Conservation (phyloP, 2,888 invertebrate genomes). For the Drosophila ezoana region DNA sequence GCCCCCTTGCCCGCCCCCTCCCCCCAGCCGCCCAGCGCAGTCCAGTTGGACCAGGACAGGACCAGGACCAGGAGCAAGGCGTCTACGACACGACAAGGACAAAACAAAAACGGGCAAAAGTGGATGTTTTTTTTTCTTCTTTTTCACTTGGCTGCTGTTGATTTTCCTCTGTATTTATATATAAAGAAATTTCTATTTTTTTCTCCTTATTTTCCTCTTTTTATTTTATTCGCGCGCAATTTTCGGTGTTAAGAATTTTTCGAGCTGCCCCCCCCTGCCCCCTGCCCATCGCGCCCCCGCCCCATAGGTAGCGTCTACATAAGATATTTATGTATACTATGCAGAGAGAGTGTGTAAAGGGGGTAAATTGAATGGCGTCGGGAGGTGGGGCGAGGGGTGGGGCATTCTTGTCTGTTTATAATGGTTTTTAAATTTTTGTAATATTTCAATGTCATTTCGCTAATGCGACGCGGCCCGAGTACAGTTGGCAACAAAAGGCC, state of each 20-base stretch:
- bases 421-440: slow-evolving; percentile 78
- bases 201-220: slow-evolving; percentile 16
- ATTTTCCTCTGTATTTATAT: slow-evolving; percentile 52
- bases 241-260: slow-evolving; percentile 60
- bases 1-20: background rate
- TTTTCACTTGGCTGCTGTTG: slow-evolving; percentile 54
- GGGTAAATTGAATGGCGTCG: background rate
- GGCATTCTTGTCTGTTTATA: slow-evolving; percentile 65
- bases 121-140: slow-evolving; percentile 63
- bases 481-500: slow-evolving; percentile 65
- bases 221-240: slow-evolving; percentile 69
- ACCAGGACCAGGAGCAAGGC: slow-evolving; percentile 38
- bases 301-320: slow-evolving; percentile 43
- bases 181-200: slow-evolving; percentile 33
- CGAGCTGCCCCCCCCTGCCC: slow-evolving; percentile 11
- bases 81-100: slow-evolving; percentile 62
- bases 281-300: background rate
- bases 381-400: background rate
- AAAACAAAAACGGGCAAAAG: slow-evolving; percentile 70
- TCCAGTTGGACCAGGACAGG: slow-evolving; percentile 15
- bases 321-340: slow-evolving; percentile 50
- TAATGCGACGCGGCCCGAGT: slow-evolving; percentile 58
- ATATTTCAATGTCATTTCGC: slow-evolving; percentile 75
- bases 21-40: slow-evolving; percentile 5
- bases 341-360: background rate